phyloP scores from a whole-genome alignment of 53 echinoderm and acorn worm species.

The Patiria pectinifera region DNA sequence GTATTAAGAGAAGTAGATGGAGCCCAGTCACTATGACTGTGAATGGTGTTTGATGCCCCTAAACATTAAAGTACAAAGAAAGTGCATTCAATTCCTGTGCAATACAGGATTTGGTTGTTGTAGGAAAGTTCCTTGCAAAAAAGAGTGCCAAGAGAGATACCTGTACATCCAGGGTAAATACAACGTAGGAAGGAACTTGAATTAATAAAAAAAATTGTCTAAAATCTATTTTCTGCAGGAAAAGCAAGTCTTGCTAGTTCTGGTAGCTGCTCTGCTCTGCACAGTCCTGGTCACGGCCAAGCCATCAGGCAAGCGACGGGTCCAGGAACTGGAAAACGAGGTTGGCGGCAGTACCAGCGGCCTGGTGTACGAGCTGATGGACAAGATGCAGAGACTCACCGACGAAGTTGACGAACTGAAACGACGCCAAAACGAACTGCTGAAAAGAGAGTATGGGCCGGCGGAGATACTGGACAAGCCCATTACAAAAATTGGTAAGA shows the following conservation, averaged over 20 bases:
- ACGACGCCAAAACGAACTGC: slow-evolving; percentile 1
- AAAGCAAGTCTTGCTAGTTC: not conserved
- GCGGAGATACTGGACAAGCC: slow-evolving; percentile 25
- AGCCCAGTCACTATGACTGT: no score
- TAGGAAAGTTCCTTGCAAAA: no score
- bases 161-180: no score
- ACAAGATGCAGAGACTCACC: slow-evolving; percentile 45
- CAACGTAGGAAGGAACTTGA: not conserved
- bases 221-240: not conserved
- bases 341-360: slow-evolving; percentile 2
- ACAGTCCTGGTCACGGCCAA: slow-evolving; percentile 1
- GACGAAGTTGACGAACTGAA: slow-evolving; percentile 39
- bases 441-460: slow-evolving; percentile 49
- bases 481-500: slow-evolving; percentile 46
- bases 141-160: no score
- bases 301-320: slow-evolving; percentile 22
- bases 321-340: slow-evolving; percentile 32
- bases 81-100: no score
- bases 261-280: slow-evolving; percentile 5
- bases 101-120: no score
- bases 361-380: slow-evolving; percentile 44
- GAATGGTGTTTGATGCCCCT: no score
- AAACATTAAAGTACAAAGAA: no score
- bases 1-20: no score
- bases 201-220: not conserved